A percentile compares a stretch with the other conserved stretches of the same genome.
Conservation (phyloP, 2,888 invertebrate genomes). For the Osmoderma eremita region DNA sequence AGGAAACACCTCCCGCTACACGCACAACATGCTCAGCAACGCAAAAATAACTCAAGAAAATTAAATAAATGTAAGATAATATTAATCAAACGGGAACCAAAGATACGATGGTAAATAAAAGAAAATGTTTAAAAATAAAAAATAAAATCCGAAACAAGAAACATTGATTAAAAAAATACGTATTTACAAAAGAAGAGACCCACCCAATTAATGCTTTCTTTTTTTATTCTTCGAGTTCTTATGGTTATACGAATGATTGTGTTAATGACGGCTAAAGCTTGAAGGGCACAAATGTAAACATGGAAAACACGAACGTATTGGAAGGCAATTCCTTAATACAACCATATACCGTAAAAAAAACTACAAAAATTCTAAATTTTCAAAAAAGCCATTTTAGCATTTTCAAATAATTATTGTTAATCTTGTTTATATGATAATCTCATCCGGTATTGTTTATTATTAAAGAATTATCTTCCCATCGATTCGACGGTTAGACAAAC, state of each 20-base stretch:
- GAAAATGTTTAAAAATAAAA: constrained; percentile 12
- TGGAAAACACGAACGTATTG: constrained; percentile 14
- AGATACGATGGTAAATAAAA: constrained; percentile 34
- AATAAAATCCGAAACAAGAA: constrained; percentile 10
- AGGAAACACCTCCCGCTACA: constrained; percentile 79
- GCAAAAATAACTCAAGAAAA: constrained; percentile 55
- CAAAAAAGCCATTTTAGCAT: too few species aligned
- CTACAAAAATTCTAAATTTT: too few species aligned
- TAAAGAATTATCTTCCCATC: constrained; percentile 19
- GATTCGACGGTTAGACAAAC: constrained; percentile 23
- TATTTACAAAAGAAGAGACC: constrained; percentile 22
- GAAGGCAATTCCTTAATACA: constrained; percentile 14
- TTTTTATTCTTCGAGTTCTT: constrained; percentile 10
- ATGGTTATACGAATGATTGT: constrained; percentile 18
- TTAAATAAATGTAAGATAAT: constrained; percentile 63
- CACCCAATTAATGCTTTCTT: constrained; percentile 17
- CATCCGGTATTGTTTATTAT: too few species aligned
- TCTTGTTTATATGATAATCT: too few species aligned
- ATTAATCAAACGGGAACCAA: constrained; percentile 62
- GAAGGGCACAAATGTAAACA: constrained; percentile 19
- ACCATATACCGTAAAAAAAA: too few species aligned
- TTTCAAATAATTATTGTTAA: too few species aligned
- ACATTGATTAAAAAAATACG: constrained; percentile 10
- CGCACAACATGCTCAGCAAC: constrained; percentile 62
- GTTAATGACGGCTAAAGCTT: constrained; percentile 31